Percentiles rank a stretch among this genome's conserved stretches.
phyloP scores from a whole-genome alignment of 30 jellyfish, hydroid and myxozoan species.

The Clytia hemisphaerica region DNA sequence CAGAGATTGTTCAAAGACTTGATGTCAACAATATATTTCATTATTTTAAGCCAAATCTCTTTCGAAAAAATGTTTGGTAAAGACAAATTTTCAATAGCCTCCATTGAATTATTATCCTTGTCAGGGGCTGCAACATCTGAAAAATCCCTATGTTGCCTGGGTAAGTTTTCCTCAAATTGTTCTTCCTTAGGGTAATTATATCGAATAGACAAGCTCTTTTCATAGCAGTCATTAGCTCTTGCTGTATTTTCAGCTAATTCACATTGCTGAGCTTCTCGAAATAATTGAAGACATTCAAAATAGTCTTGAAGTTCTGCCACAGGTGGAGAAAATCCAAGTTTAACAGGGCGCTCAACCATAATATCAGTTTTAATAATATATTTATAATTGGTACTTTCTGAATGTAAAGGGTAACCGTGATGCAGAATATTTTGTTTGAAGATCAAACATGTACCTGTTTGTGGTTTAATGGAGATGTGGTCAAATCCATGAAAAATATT shows the following conservation, averaged over 20 bases:
- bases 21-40: background rate
- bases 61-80: slow-evolving; percentile 13
- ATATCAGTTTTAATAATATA: slow-evolving; percentile 41
- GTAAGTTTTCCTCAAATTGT: background rate
- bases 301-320: slow-evolving; percentile 41
- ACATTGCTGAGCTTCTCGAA: slow-evolving; percentile 37
- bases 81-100: background rate
- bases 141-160: too few relatives aligned
- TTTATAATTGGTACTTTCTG: background rate
- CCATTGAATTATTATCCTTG: background rate
- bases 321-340: slow-evolving; percentile 38
- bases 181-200: slow-evolving; percentile 44
- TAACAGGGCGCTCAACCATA: slow-evolving; percentile 25
- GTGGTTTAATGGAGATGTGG: slow-evolving; percentile 20
- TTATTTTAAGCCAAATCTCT: slow-evolving; percentile 34
- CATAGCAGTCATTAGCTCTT: slow-evolving; percentile 33
- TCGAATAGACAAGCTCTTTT: slow-evolving; percentile 51
- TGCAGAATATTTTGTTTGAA: slow-evolving; percentile 50
- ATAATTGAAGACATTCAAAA: slow-evolving; percentile 35
- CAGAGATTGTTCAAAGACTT: background rate
- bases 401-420: slow-evolving; percentile 22
- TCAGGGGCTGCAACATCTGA: background rate
- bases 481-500: slow-evolving; percentile 41
- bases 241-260: slow-evolving; percentile 19
- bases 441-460: slow-evolving; percentile 36